Percentiles rank a stretch among this genome's conserved stretches.
Conservation (phyloP, 1,140 invertebrate genomes). For the Lepidurus apus region DNA sequence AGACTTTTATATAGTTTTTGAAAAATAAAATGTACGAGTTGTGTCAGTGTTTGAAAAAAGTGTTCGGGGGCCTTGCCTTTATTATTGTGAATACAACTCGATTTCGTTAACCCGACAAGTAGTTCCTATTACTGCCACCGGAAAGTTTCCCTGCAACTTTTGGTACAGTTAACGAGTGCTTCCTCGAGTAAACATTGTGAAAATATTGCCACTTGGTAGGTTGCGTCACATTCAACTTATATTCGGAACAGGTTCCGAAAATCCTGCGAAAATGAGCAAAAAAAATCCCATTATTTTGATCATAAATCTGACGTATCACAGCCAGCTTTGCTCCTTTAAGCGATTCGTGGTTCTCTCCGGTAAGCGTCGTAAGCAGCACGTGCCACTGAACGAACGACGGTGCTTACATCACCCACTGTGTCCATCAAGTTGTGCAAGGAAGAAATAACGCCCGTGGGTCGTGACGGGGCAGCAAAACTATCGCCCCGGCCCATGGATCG, state of each 20-base stretch:
- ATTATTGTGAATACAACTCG: not conserved
- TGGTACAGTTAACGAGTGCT: not conserved
- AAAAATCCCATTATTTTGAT: not conserved
- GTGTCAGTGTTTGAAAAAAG: not conserved
- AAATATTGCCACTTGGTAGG: not conserved
- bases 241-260: not conserved
- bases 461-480: not conserved
- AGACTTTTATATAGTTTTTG: not conserved
- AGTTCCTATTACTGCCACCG: not conserved
- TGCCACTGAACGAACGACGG: slow-evolving; percentile 18
- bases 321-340: not conserved
- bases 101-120: not conserved
- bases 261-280: not conserved
- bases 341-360: not conserved
- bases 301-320: not conserved
- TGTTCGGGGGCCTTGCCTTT: not conserved
- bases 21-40: not conserved
- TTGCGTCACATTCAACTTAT: not conserved
- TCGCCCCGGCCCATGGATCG: slow-evolving; percentile 4
- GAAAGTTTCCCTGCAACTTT: not conserved
- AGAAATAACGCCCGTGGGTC: not conserved
- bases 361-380: slow-evolving; percentile 23
- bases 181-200: not conserved
- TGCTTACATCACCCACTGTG: slow-evolving; percentile 23
- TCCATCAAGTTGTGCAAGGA: slow-evolving; percentile 18